These are phyloP conservation scores for Ciconia boyciana DNA, from an alignment of 2,113 vertebrate species.

Conservation along the genomic window DNA sequence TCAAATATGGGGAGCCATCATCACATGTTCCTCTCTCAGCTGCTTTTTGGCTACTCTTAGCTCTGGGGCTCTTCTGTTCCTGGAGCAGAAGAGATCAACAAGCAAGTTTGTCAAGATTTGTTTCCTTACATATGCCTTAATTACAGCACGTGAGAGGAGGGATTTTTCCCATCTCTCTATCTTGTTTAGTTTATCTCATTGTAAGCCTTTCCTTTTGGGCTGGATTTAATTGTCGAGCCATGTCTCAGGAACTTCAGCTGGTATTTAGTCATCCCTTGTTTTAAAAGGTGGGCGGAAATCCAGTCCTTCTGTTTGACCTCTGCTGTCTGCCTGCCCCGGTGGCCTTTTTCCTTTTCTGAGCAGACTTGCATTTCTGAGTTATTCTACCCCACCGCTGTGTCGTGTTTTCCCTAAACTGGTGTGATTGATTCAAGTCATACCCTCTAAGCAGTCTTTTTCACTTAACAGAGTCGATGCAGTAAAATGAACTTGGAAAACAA, in stretches of 20 bases:
- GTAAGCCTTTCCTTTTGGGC: background rate
- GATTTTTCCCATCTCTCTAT: background rate
- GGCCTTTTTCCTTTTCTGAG: background rate
- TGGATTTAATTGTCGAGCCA: rapidly evolving
- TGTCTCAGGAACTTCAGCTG: background rate
- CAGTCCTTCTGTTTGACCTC: background rate
- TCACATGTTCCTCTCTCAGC: rapidly evolving
- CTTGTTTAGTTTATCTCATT: background rate
- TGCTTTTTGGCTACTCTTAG: background rate
- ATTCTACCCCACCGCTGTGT: background rate
- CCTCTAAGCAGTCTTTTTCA: background rate
- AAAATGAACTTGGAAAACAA: background rate
- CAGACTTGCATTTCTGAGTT: background rate
- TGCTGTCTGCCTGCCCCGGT: background rate
- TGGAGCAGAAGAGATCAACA: background rate
- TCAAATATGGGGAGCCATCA: background rate
- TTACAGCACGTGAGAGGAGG: background rate
- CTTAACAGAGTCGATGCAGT: background rate
- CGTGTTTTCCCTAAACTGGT: background rate
- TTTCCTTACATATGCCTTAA: background rate
- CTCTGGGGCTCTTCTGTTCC: background rate
- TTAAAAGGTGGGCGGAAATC: background rate
- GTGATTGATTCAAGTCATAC: background rate
- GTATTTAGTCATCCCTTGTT: background rate
- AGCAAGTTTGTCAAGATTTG: background rate